These are phyloP conservation scores for Bufo gargarizans DNA, from an alignment of 2,113 vertebrate species.

Conservation along the genomic window DNA sequence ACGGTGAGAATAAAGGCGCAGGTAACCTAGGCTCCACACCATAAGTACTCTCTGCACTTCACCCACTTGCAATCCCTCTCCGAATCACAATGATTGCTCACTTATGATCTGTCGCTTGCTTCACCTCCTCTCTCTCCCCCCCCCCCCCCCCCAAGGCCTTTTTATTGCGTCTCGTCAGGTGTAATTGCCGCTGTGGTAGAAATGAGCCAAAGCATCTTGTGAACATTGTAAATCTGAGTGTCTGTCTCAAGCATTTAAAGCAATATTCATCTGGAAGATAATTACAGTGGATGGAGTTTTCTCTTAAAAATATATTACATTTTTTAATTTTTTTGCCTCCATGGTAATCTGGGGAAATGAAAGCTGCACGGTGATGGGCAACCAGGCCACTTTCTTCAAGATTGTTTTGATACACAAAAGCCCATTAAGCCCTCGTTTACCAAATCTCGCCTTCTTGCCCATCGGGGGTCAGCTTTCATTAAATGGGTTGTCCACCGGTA, in stretches of 20 bases:
- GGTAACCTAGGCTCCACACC: constrained; percentile 76
- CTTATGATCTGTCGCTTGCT: constrained; percentile 57
- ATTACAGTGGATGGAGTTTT: too few species aligned
- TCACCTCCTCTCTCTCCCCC: neutral
- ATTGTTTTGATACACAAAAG: too few species aligned
- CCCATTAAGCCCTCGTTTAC: too few species aligned
- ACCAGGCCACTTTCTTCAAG: too few species aligned
- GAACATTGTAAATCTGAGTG: neutral
- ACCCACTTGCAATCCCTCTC: neutral
- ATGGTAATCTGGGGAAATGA: too few species aligned
- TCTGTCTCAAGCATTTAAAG: neutral
- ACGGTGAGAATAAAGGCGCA: constrained; percentile 70
- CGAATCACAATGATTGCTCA: constrained; percentile 36
- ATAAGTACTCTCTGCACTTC: constrained; percentile 19
- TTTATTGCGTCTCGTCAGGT: constrained; percentile 62
- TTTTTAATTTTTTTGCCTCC: too few species aligned
- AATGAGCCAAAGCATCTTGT: constrained; percentile 44
- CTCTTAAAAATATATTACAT: too few species aligned
- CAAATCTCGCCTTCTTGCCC: too few species aligned
- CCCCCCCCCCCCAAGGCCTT: constrained; percentile 44
- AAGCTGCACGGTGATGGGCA: too few species aligned
- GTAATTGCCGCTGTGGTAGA: neutral
- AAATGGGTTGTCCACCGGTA: too few species aligned
- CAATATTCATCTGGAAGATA: too few species aligned
- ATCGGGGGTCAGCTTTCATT: too few species aligned